Evolutionary conservation across 2,113 vertebrate genomes (phyloP).

Genomic region (Eleginops maclovinus): DNA sequence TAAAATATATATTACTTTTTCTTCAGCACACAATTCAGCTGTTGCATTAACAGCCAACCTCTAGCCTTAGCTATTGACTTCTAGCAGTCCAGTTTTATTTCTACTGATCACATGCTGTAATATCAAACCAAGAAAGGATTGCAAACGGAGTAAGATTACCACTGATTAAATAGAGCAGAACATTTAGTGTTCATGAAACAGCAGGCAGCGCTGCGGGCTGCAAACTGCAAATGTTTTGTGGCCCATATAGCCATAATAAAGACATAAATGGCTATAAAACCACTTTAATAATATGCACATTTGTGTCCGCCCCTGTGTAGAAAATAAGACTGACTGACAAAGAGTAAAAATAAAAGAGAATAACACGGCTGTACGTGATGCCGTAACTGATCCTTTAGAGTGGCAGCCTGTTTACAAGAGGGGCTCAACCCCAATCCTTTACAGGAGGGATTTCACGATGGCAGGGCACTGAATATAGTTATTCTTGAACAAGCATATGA

Average conservation of each 20-base stretch:
- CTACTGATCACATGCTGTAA: constrained; percentile 7
- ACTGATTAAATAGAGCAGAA: neutral
- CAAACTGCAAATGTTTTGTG: constrained; percentile 7
- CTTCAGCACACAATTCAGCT: neutral
- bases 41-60: constrained; percentile 3
- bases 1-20: neutral
- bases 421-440: constrained; percentile 10
- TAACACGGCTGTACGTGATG: neutral
- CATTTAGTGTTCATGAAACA: constrained; percentile 30
- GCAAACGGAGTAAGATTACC: neutral
- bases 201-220: constrained; percentile 11
- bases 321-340: neutral
- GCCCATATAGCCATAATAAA: neutral
- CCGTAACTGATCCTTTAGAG: constrained; percentile 11
- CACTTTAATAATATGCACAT: neutral
- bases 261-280: neutral
- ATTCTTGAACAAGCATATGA: constrained; percentile 17
- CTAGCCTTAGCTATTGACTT: neutral
- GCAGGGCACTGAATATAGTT: neutral
- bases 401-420: constrained; percentile 3
- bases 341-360: neutral
- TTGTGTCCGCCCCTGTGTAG: neutral
- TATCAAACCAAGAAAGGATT: neutral
- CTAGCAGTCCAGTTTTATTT: neutral
- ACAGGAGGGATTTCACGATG: constrained; percentile 29